These are phyloP conservation scores for Cyclina sinensis DNA, from an alignment of 1,140 invertebrate genomes.

Conservation along the genomic window DNA sequence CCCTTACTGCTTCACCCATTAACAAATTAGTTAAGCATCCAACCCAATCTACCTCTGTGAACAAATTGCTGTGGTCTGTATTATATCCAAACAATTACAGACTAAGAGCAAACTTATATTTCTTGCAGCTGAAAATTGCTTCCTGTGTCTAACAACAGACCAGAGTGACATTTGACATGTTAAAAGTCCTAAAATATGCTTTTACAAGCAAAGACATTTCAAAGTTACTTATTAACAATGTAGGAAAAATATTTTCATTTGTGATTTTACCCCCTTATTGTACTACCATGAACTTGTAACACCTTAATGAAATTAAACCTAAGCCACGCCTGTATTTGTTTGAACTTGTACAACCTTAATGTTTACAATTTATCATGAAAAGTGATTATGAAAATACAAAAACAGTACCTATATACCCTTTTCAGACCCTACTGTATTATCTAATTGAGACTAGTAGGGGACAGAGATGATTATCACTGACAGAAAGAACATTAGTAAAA, in stretches of 20 bases:
- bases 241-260: slow-evolving; percentile 6
- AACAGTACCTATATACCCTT: neutral
- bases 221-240: too few relatives aligned
- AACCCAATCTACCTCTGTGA: too few relatives aligned
- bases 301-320: neutral
- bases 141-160: too few relatives aligned
- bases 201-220: too few relatives aligned
- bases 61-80: too few relatives aligned
- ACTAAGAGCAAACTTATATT: too few relatives aligned
- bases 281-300: neutral
- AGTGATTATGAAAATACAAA: neutral
- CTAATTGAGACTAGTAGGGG: neutral
- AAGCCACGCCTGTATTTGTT: slow-evolving; percentile 26
- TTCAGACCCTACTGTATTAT: neutral
- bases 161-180: too few relatives aligned
- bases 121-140: too few relatives aligned
- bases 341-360: neutral
- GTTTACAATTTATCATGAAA: neutral
- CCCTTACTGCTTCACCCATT: too few relatives aligned
- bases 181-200: too few relatives aligned
- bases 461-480: neutral
- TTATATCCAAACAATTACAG: too few relatives aligned
- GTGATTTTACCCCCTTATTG: neutral
- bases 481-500: neutral
- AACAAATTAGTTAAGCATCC: too few relatives aligned